Percentiles rank a stretch among this genome's conserved stretches.
These are phyloP conservation scores for Tortrix viridana DNA, from an alignment of 2,888 invertebrate genomes.

Conservation along the genomic window DNA sequence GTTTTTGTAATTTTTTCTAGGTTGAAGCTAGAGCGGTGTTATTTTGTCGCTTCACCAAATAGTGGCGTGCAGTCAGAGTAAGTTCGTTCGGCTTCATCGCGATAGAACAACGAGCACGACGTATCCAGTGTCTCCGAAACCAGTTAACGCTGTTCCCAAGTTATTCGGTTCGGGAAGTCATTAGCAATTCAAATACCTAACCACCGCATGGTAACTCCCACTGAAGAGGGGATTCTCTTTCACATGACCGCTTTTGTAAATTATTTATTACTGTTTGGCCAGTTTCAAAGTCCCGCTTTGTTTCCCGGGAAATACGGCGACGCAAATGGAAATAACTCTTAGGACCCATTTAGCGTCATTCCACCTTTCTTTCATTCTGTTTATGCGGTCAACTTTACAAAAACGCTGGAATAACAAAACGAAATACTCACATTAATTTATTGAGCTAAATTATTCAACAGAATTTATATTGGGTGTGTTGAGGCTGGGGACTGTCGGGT, in stretches of 20 bases:
- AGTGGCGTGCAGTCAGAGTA: neutral
- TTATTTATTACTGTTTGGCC: conserved; percentile 79
- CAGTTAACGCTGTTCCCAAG: conserved; percentile 65
- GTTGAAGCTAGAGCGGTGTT: neutral
- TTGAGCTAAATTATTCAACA: conserved; percentile 3
- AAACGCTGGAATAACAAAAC: conserved; percentile 11
- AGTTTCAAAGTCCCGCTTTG: conserved; percentile 68
- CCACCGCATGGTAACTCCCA: conserved; percentile 65
- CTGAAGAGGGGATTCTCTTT: conserved; percentile 69
- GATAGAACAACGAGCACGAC: conserved; percentile 51
- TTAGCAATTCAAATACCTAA: conserved; percentile 80
- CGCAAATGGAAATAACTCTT: conserved; percentile 59
- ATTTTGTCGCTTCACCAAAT: neutral
- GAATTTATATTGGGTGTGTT: conserved; percentile 6
- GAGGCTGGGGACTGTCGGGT: too few relatives aligned
- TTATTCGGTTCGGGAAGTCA: conserved; percentile 71
- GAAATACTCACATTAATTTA: conserved; percentile 10
- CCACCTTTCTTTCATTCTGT: conserved; percentile 41
- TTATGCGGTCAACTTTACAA: conserved; percentile 33
- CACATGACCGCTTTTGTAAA: conserved; percentile 79
- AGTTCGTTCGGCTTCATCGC: conserved; percentile 35
- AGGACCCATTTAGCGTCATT: conserved; percentile 35
- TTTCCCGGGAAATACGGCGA: conserved; percentile 62
- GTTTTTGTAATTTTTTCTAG: too few relatives aligned
- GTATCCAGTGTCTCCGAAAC: conserved; percentile 61